These are phyloP conservation scores for Calyptommatus sinebrachiatus DNA, from an alignment of 2,113 vertebrate species.

Conservation along the genomic window DNA sequence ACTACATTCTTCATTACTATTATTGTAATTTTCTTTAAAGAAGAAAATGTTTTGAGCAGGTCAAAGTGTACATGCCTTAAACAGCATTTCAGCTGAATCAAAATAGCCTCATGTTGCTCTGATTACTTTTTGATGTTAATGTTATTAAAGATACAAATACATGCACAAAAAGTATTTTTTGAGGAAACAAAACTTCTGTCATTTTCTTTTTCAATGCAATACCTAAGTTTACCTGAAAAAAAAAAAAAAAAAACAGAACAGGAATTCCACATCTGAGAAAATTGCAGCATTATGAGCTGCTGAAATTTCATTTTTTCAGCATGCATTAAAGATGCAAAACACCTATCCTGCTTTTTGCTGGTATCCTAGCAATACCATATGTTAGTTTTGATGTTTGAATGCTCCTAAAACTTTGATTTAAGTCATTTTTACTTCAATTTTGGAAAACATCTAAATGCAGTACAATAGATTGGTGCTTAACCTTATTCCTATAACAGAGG, in stretches of 20 bases:
- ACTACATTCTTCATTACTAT: background rate
- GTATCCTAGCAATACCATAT: background rate
- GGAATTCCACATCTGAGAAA: too few species aligned
- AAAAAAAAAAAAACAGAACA: too few species aligned
- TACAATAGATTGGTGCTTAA: too few species aligned
- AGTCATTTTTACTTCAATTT: too few species aligned
- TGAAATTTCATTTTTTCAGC: too few species aligned
- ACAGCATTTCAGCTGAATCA: background rate
- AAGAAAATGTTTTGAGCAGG: background rate
- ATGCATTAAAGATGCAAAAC: too few species aligned
- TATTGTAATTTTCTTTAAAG: background rate
- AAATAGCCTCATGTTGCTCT: background rate
- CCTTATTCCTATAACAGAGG: too few species aligned
- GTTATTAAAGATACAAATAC: background rate
- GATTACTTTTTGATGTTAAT: slow-evolving; percentile 5
- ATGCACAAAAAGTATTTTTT: background rate
- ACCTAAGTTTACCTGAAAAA: too few species aligned
- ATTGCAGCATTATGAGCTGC: too few species aligned
- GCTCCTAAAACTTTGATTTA: background rate
- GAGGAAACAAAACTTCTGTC: background rate
- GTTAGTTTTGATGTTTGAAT: background rate
- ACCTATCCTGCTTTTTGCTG: too few species aligned
- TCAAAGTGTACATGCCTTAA: background rate
- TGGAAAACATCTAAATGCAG: too few species aligned
- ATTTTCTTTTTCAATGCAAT: background rate